Evolutionary conservation across 1,140 invertebrate species (phyloP), one percentile per base, ranked within the genome.

Genomic region (Hormaphis cornu): DNA sequence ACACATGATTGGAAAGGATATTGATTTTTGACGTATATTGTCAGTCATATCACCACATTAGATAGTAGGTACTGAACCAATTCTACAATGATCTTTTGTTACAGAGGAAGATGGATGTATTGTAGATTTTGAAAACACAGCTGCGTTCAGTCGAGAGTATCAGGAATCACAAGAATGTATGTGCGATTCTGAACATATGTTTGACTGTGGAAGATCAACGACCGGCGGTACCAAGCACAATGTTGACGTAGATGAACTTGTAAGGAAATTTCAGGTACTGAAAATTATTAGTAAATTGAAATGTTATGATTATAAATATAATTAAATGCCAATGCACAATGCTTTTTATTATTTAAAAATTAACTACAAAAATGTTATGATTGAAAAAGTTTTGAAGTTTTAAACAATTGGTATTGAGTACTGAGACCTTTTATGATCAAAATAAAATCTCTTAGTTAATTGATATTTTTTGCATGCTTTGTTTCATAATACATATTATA

Each of bases 121-220:
- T 70, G 88, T 85, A 54, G 85, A 91, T 42, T 98, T 98, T 76
- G 93, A 95, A 74, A 98, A 99, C 78, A 93, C 92, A 0, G 95
- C 96, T 1, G 87, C 89, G 0, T 98, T 95, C 80, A 97, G 95
- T 76, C 86, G 95, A 1, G 86, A 94, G 72, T 97, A 94, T 78
- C 96, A 99, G 79, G 86, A 88, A 3, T 81, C 87, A 0, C 95
- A 98, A 77, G 89, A 96, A 66, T 99, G 96, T 76, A 95, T 97
- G 84, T 99, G 97, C 73, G 97, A 99, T 76, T 88, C 87, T 1
- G 97, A 99, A 76, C 97, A 99, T 80, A 98, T 99, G 96, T 91
- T 98, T 76, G 88, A 92, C 76, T 99, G 94, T 78, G 83, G 88
- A 0, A 80, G 76, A 24, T 74, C 76, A 18, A 75, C 53, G 28